Evolutionary conservation across 2,113 vertebrate genomes (phyloP).

Genomic region (Embiotoca jacksoni): DNA sequence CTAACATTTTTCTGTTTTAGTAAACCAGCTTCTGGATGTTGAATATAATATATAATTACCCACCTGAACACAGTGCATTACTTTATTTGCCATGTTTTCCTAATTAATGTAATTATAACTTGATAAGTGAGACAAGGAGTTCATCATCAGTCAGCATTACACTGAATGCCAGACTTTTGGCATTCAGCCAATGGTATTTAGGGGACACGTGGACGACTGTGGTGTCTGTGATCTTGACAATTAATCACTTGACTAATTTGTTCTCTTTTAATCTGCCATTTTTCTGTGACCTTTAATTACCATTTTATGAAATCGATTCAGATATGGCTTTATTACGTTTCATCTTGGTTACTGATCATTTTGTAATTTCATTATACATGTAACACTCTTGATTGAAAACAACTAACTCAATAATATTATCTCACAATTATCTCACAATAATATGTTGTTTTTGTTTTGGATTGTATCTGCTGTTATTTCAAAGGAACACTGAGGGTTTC

Average conservation of each 20-base stretch:
- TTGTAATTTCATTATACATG: not conserved
- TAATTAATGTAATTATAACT: not conserved
- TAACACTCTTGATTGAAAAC: too few relatives aligned
- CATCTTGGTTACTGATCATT: not conserved
- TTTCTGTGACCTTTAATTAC: conserved; percentile 43
- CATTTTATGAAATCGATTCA: conserved; percentile 16
- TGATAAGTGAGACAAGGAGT: not conserved
- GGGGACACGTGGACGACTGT: conserved; percentile 31
- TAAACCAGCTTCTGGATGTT: not conserved
- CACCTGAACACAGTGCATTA: not conserved
- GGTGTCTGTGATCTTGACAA: conserved; percentile 18
- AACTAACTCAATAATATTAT: too few relatives aligned
- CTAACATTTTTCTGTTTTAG: too few relatives aligned
- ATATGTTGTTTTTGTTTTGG: too few relatives aligned
- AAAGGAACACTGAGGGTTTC: not conserved
- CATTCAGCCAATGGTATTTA: conserved; percentile 34
- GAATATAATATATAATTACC: not conserved
- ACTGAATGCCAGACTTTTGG: not conserved
- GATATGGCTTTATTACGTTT: conserved; percentile 16
- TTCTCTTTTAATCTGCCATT: conserved; percentile 13
- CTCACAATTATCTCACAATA: too few relatives aligned
- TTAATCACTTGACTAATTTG: conserved; percentile 44
- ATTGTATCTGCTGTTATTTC: not conserved
- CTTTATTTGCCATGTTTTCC: not conserved
- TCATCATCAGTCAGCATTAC: not conserved